Evolutionary conservation across 1,140 invertebrate genomes (phyloP), one percentile per base, ranked within the genome.

Genomic region (Drosophila aff.): DNA sequence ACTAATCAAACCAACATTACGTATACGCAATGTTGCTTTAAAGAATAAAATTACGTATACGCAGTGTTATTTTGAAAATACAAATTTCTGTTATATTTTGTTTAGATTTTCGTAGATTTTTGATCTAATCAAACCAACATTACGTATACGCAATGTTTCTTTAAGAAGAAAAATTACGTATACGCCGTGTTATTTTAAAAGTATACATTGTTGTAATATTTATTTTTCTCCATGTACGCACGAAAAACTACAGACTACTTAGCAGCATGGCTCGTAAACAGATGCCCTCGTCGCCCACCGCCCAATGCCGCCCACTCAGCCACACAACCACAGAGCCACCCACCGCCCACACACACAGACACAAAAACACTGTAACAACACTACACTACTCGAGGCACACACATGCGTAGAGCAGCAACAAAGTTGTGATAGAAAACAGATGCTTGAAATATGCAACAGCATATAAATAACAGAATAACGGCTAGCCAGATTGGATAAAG

Each of bases 391-490:
- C 53, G 36, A n/a, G 36, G 15, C 43, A 74, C 49, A 64, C 38
- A 77, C 71, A 61, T 74, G 71, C 68, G 71, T 76, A 59, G 69
- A 65, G 43, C 50, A 67, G 78, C 76, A 82, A 82, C 82, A 86
- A 76, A 79, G 64, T 76, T 79, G 79, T 80, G 83, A 86, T 86
- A 71, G 67, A 71, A 71, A 71, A 71, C 67, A 71, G 64, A 71
- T 71, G 67, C 68, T 73, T 82, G 58, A 84, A 90, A 79, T 87
- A 87, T 87, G 84, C 85, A 87, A 87, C 84, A 87, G 78, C 81
- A 81, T 71, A 87, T 89, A 81, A 89, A 89, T 84, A 89, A 90
- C 77, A 90, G 84, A 78, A 79, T 89, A 72, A 69, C 66, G 81
- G 78, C 84, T 81, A 89, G 81, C 77, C 81, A 81, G 81, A 90